A percentile compares a stretch with the other conserved stretches of the same genome.
Conservation (phyloP, 2,888 invertebrate species). For the Chaetoderma sp. region DNA sequence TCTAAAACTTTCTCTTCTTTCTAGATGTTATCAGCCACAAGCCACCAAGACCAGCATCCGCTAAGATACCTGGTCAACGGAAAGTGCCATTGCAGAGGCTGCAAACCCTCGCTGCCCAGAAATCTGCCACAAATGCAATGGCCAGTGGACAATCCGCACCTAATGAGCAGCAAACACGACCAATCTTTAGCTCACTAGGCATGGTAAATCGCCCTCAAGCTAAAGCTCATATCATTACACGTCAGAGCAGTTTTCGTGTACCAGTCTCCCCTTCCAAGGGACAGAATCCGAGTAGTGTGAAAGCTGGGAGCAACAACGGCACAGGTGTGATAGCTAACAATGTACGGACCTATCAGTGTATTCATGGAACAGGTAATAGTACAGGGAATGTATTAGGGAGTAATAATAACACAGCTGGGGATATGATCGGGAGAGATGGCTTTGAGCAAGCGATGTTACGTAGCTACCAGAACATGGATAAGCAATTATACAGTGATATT, state of each 20-base stretch:
- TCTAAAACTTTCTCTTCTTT: background rate
- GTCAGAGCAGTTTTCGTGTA: slow-evolving; percentile 13
- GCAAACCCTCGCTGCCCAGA: too few relatives aligned
- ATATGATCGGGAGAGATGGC: too few relatives aligned
- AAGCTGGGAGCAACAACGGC: background rate
- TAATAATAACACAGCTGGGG: too few relatives aligned
- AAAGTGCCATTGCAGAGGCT: too few relatives aligned
- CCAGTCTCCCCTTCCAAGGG: slow-evolving; percentile 20
- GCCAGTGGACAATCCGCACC: slow-evolving; percentile 15
- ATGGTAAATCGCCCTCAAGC: slow-evolving; percentile 47
- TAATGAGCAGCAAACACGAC: background rate
- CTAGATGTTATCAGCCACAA: slow-evolving; percentile 22
- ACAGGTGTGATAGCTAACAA: background rate
- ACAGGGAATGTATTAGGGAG: too few relatives aligned
- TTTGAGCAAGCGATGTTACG: background rate
- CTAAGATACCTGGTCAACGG: slow-evolving; percentile 29
- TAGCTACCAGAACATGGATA: background rate
- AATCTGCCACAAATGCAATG: slow-evolving; percentile 44
- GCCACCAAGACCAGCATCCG: slow-evolving; percentile 48
- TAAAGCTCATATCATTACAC: slow-evolving; percentile 58
- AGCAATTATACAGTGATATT: background rate
- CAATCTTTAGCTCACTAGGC: background rate
- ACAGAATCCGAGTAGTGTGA: slow-evolving; percentile 5
- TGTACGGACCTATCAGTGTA: background rate
- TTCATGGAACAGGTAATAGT: background rate